phyloP scores from a whole-genome alignment of 2,113 vertebrate genomes.

The rat (Rattus norvegicus) region DNA sequence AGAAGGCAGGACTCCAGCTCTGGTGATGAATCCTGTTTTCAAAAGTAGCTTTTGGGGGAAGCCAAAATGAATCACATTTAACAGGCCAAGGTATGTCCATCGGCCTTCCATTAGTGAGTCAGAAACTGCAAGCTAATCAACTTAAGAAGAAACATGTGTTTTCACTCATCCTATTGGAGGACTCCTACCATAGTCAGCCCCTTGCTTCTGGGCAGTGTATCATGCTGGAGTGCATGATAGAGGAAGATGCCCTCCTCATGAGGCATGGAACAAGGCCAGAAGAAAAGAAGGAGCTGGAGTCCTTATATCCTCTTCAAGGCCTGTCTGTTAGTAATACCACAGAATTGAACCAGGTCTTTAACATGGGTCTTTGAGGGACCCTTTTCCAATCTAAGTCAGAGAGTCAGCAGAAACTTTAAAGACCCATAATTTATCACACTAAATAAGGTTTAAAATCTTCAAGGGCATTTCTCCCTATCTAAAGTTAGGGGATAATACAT shows the following conservation, averaged over 20 bases:
- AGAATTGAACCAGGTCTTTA: not conserved
- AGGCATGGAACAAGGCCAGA: not conserved
- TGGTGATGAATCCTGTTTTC: not conserved
- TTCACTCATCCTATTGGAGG: not conserved
- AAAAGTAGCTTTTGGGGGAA: not conserved
- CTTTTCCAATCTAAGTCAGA: not conserved
- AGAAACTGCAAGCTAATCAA: not conserved
- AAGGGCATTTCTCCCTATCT: not conserved
- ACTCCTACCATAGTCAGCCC: not conserved
- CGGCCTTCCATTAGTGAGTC: not conserved
- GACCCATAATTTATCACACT: not conserved
- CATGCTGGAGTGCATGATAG: not conserved
- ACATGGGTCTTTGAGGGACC: not conserved
- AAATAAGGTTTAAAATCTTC: not conserved
- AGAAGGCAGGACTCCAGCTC: too few relatives aligned
- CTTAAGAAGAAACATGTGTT: not conserved
- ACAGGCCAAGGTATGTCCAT: not conserved
- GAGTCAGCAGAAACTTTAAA: not conserved
- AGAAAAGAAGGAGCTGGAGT: not conserved
- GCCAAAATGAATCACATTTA: not conserved
- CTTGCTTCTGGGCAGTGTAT: not conserved
- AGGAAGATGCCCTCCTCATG: not conserved
- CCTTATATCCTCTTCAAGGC: not conserved
- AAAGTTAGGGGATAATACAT: accelerated
- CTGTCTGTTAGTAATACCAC: too few relatives aligned